Percentiles rank a stretch among this genome's conserved stretches.
Evolutionary conservation across 2,888 invertebrate genomes (phyloP).

Genomic region (Cerastis rubricosa): DNA sequence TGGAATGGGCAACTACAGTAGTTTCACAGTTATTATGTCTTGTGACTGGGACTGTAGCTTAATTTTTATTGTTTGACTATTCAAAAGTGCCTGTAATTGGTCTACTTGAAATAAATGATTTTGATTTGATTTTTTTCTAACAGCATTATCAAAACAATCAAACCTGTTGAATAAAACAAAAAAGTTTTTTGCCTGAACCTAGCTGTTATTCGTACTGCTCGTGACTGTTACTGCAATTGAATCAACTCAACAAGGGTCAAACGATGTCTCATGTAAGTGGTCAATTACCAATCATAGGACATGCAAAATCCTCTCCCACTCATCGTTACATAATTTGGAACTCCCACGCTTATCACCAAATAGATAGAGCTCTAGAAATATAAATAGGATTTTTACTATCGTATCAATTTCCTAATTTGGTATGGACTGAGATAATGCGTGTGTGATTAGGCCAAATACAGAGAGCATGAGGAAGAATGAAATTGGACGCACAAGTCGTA

Average conservation of each 20-base stretch:
- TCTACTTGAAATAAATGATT: no score
- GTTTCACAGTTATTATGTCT: no score
- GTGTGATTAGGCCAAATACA: constrained; percentile 28
- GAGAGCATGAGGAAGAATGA: constrained; percentile 2
- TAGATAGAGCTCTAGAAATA: constrained; percentile 5
- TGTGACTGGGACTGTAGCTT: no score
- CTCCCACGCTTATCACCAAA: constrained; percentile 21
- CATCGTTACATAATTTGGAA: constrained; percentile 22
- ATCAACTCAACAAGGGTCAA: constrained; percentile 46
- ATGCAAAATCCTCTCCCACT: constrained; percentile 21
- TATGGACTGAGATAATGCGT: neutral
- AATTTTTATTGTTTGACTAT: no score
- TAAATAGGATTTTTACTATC: neutral
- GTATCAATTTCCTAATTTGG: constrained; percentile 19
- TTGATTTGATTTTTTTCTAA: no score
- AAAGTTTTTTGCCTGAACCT: neutral
- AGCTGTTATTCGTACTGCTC: neutral
- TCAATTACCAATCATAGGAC: constrained; percentile 18
- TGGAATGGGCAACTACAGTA: no score
- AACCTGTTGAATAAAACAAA: neutral
- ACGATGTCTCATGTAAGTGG: constrained; percentile 29
- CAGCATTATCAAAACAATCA: no score
- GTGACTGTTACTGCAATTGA: constrained; percentile 29
- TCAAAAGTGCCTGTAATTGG: no score
- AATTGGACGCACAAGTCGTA: neutral